Conservation (phyloP, 2,888 invertebrate genomes). For the Stenolophus ochropezus region DNA sequence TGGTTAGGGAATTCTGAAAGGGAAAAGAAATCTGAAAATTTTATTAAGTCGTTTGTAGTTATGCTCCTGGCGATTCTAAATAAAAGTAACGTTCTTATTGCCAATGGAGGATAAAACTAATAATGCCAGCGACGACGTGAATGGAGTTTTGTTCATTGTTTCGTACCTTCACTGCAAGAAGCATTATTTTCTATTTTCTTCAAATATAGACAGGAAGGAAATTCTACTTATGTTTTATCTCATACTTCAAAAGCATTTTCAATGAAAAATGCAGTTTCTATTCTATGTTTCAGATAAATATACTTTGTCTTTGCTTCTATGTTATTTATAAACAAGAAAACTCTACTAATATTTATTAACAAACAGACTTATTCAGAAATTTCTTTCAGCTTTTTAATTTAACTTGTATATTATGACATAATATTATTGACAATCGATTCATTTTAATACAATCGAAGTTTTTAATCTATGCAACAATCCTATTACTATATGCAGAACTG, state of each 20-base stretch:
- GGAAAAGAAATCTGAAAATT: neutral
- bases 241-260: neutral
- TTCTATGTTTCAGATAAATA: neutral
- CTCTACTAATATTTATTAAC: too few relatives aligned
- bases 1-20: neutral
- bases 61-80: neutral
- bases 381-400: too few relatives aligned
- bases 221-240: neutral
- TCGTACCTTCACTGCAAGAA: neutral
- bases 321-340: neutral
- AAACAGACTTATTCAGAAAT: too few relatives aligned
- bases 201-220: neutral
- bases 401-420: too few relatives aligned
- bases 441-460: too few relatives aligned
- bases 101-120: neutral
- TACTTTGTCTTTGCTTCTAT: neutral
- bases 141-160: neutral
- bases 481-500: too few relatives aligned
- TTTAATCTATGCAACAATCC: too few relatives aligned
- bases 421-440: too few relatives aligned
- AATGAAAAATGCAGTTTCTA: neutral
- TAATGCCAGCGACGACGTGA: neutral
- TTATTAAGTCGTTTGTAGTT: neutral
- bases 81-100: neutral
- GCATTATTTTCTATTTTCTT: neutral